Evolutionary conservation across 2,797 vertebrate genomes (phyloP).

Genomic region (Vultur gryphus): DNA sequence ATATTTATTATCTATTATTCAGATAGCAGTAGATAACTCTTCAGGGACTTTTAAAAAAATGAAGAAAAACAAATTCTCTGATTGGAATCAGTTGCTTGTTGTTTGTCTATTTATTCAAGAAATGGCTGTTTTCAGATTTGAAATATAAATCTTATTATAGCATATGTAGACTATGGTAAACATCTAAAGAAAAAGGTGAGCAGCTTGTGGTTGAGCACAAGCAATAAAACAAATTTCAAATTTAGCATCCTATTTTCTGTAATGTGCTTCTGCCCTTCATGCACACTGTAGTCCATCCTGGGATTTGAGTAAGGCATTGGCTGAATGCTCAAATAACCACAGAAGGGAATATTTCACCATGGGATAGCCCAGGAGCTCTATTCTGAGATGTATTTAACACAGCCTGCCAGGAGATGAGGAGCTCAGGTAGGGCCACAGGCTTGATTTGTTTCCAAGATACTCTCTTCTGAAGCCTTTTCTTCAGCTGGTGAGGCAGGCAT

Average conservation of each 20-base stretch:
- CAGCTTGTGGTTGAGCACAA: neutral
- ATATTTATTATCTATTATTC: neutral
- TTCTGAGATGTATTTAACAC: neutral
- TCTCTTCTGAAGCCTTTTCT: neutral
- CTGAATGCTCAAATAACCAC: neutral
- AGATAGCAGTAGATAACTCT: neutral
- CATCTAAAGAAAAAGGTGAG: neutral
- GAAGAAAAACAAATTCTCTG: neutral
- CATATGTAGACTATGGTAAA: neutral
- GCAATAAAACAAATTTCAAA: neutral
- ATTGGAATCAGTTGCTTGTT: neutral
- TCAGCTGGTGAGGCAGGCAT: neutral
- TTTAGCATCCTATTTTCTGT: neutral
- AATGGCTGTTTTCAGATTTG: neutral
- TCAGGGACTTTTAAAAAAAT: neutral
- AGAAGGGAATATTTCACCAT: neutral
- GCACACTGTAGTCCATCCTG: neutral
- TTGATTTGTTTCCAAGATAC: neutral
- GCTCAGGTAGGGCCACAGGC: neutral
- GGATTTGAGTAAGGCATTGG: neutral
- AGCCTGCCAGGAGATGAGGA: neutral
- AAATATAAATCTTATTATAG: neutral
- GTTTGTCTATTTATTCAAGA: neutral
- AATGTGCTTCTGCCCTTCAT: neutral
- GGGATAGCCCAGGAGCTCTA: neutral